Conservation (phyloP, 2,888 invertebrate species). For the Heliconius sara region DNA sequence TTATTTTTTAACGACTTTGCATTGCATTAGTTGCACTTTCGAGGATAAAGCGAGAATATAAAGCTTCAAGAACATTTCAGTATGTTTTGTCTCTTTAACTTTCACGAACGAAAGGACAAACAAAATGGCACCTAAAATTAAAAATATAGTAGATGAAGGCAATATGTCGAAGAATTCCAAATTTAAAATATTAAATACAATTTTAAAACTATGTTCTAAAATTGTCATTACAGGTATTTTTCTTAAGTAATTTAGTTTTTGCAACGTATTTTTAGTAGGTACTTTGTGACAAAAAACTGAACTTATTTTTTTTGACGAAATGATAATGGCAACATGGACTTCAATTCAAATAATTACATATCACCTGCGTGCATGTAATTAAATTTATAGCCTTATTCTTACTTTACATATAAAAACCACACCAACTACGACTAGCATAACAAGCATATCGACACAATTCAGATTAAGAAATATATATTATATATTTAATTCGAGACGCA, state of each 20-base stretch:
- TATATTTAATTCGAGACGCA: too few relatives aligned
- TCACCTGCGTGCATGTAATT: background rate
- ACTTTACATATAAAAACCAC: too few relatives aligned
- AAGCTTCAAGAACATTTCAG: background rate
- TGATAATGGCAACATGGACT: too few relatives aligned
- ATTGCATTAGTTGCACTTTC: slow-evolving; percentile 3
- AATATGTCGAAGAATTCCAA: background rate
- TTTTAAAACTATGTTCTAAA: too few relatives aligned
- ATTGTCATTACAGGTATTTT: too few relatives aligned
- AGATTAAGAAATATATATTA: background rate
- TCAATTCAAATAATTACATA: background rate
- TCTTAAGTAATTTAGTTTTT: too few relatives aligned
- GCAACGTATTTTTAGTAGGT: too few relatives aligned
- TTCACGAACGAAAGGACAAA: background rate
- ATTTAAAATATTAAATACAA: too few relatives aligned
- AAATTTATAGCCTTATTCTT: background rate
- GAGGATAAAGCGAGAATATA: slow-evolving; percentile 10
- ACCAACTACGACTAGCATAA: background rate
- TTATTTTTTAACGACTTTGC: background rate
- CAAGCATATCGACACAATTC: background rate
- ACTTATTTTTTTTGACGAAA: too few relatives aligned
- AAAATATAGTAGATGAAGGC: background rate
- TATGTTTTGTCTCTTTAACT: background rate
- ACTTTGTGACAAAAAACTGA: too few relatives aligned
- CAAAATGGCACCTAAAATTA: background rate